These are phyloP conservation scores for Phaethon lepturus DNA, from an alignment of 2,113 vertebrate species.

Conservation along the genomic window DNA sequence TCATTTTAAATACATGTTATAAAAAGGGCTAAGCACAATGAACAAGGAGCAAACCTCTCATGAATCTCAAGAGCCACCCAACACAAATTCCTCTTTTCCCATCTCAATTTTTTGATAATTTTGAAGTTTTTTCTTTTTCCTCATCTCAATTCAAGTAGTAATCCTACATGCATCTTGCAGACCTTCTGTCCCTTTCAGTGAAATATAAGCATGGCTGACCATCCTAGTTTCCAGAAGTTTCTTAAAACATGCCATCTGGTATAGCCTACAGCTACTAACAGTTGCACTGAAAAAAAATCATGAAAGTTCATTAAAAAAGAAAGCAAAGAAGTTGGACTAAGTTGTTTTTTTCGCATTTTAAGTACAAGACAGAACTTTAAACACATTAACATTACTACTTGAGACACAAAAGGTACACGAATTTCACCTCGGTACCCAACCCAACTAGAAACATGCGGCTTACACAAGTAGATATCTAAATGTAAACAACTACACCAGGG, in stretches of 20 bases:
- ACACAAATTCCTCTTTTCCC: not conserved
- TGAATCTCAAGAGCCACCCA: not conserved
- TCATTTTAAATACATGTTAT: not conserved
- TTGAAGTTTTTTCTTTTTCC: not conserved
- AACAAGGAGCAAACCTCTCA: not conserved
- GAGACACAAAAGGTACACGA: not conserved
- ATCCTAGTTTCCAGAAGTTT: not conserved
- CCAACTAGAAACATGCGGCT: not conserved
- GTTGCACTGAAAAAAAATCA: not conserved
- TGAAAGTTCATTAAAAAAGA: not conserved
- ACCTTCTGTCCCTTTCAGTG: not conserved
- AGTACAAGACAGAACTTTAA: not conserved
- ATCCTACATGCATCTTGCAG: not conserved
- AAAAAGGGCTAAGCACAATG: not conserved
- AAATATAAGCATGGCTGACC: not conserved
- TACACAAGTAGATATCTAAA: not conserved
- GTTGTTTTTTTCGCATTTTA: not conserved
- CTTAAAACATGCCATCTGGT: not conserved
- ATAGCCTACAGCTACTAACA: not conserved
- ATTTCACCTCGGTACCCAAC: not conserved
- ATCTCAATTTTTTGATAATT: not conserved
- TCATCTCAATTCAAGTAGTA: not conserved
- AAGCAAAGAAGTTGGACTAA: not conserved
- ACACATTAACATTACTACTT: not conserved
- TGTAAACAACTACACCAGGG: rapidly evolving